phyloP scores from a whole-genome alignment of 1,140 invertebrate genomes.

The Magallana ariakensis region DNA sequence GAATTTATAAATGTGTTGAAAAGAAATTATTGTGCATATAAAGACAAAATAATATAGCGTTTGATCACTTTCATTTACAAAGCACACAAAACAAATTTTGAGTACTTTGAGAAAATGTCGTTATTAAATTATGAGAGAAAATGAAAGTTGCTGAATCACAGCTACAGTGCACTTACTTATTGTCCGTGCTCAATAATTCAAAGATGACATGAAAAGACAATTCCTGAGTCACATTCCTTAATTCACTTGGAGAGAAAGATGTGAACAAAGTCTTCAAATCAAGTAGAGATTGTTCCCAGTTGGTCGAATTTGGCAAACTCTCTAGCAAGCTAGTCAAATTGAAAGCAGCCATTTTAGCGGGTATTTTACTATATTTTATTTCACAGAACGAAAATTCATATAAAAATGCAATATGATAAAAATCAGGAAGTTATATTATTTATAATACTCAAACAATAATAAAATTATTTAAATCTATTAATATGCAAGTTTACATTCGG shows the following conservation, averaged over 20 bases:
- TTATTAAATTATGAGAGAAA: too few species aligned
- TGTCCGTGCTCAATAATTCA: conserved; percentile 64
- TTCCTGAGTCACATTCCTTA: conserved; percentile 61
- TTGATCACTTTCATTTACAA: too few species aligned
- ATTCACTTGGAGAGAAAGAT: conserved; percentile 50
- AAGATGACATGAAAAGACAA: conserved; percentile 68
- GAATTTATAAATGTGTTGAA: too few species aligned
- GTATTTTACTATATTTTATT: background rate
- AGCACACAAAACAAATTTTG: too few species aligned
- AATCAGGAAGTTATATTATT: background rate
- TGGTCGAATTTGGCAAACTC: conserved; percentile 31
- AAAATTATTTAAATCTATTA: too few species aligned
- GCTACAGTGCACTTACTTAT: conserved; percentile 58
- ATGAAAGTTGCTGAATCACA: conserved; percentile 25
- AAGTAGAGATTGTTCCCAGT: conserved; percentile 8
- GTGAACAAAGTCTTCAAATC: conserved; percentile 63
- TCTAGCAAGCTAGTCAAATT: conserved; percentile 33
- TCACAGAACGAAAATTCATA: background rate
- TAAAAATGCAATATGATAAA: background rate
- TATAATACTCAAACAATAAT: too few species aligned
- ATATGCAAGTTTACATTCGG: background rate
- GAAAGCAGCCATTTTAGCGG: conserved; percentile 37
- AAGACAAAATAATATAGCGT: too few species aligned
- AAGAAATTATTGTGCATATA: too few species aligned
- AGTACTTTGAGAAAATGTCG: too few species aligned